phyloP scores from a whole-genome alignment of 1,140 invertebrate species.

The Rhizoglyphus robini region DNA sequence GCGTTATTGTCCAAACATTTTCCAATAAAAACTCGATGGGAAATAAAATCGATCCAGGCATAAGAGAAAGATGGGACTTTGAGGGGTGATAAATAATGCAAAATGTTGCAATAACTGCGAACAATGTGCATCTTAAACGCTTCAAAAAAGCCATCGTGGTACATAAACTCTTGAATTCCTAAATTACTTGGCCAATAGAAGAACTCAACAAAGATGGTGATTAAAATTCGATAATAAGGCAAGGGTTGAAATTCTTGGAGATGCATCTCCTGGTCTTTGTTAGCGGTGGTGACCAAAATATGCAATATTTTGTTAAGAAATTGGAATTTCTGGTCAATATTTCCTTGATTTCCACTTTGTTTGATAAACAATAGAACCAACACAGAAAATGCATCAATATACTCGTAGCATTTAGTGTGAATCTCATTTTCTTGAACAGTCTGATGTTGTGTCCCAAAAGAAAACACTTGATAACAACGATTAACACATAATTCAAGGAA shows the following conservation, averaged over 20 bases:
- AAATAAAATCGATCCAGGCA: slow-evolving; percentile 93
- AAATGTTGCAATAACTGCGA: slow-evolving; percentile 54
- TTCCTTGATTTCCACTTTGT: slow-evolving; percentile 68
- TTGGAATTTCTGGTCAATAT: slow-evolving; percentile 59
- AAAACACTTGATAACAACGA: slow-evolving; percentile 65
- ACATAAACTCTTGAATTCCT: slow-evolving; percentile 11
- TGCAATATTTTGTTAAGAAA: slow-evolving; percentile 86
- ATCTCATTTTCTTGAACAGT: slow-evolving; percentile 39
- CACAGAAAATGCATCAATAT: slow-evolving; percentile 85
- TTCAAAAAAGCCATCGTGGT: slow-evolving; percentile 67
- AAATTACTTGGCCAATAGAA: slow-evolving; percentile 38
- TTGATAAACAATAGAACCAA: slow-evolving; percentile 91
- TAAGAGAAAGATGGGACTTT: slow-evolving; percentile 93
- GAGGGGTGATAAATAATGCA: slow-evolving; percentile 80
- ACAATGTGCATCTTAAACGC: slow-evolving; percentile 69
- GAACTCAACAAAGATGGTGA: slow-evolving; percentile 92
- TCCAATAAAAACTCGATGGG: slow-evolving; percentile 85
- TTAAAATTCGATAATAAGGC: slow-evolving; percentile 91
- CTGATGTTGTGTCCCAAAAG: slow-evolving; percentile 36
- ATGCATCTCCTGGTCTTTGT: slow-evolving; percentile 80
- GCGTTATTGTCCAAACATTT: slow-evolving; percentile 18
- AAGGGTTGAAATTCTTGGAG: slow-evolving; percentile 84
- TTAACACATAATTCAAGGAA: slow-evolving; percentile 95
- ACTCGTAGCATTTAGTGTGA: slow-evolving; percentile 83
- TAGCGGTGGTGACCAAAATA: slow-evolving; percentile 81